These are phyloP conservation scores for Caenorhabditis doughertyi DNA, from an alignment of 2,888 invertebrate genomes.

Conservation along the genomic window DNA sequence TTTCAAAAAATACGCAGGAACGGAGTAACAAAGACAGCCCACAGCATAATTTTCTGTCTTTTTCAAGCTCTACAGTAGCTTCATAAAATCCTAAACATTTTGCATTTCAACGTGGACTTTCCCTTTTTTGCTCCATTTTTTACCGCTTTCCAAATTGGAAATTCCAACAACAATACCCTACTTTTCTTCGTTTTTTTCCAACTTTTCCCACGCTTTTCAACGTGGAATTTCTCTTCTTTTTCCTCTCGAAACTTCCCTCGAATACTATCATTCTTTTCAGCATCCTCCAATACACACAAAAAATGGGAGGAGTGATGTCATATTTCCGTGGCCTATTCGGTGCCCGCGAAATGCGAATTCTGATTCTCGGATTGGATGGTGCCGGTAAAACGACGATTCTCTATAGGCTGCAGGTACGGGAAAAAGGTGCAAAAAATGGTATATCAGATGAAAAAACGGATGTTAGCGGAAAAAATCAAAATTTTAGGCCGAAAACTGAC, in stretches of 20 bases:
- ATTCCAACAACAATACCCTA: no score
- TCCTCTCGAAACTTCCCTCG: background rate
- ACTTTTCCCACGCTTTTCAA: background rate
- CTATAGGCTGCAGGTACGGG: constrained; percentile 91
- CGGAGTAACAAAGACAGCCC: no score
- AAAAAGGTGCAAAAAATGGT: background rate
- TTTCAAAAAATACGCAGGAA: no score
- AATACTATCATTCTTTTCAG: background rate
- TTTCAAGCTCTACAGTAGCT: no score
- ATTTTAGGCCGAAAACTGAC: no score
- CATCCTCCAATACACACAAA: background rate
- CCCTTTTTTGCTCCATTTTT: constrained; percentile 23
- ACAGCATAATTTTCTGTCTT: no score
- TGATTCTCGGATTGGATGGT: constrained; percentile 86
- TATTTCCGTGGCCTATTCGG: constrained; percentile 93
- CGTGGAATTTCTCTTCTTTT: background rate
- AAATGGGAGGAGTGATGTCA: constrained; percentile 92
- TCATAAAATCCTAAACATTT: no score
- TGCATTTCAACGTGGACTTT: no score
- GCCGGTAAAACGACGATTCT: constrained; percentile 95
- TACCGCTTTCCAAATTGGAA: no score
- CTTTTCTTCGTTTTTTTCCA: no score
- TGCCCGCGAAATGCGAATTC: constrained; percentile 85
- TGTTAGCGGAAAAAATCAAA: no score
- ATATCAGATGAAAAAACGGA: no score